Conservation (phyloP, 2,113 vertebrate genomes). For the Sphyrna mokarran region DNA sequence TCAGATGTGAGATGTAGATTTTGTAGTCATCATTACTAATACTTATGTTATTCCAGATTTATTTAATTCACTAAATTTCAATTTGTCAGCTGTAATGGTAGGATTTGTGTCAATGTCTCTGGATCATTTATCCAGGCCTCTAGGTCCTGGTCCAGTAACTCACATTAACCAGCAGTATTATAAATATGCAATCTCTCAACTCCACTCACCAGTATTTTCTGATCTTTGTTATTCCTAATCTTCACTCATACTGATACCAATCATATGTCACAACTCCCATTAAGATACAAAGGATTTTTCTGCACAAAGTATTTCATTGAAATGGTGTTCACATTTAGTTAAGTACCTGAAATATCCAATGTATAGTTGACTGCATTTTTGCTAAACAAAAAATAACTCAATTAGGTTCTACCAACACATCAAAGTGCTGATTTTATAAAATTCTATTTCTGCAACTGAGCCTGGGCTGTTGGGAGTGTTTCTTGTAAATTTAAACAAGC, state of each 20-base stretch:
- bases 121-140: no score
- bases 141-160: no score
- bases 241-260: background rate
- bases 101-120: no score
- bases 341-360: background rate
- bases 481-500: background rate
- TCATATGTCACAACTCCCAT: background rate
- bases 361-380: background rate
- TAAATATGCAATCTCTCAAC: background rate
- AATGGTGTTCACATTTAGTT: background rate
- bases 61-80: no score
- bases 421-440: background rate
- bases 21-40: no score
- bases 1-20: no score
- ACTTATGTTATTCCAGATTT: no score
- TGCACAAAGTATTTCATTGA: background rate
- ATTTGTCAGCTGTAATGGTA: no score
- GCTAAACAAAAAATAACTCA: background rate
- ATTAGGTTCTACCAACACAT: background rate
- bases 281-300: background rate
- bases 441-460: background rate
- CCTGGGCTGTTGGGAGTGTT: background rate
- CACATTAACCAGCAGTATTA: background rate
- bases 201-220: background rate
- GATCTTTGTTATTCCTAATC: background rate